phyloP scores from a whole-genome alignment of 2,797 vertebrate species.

The Mormyrops attenuatus region DNA sequence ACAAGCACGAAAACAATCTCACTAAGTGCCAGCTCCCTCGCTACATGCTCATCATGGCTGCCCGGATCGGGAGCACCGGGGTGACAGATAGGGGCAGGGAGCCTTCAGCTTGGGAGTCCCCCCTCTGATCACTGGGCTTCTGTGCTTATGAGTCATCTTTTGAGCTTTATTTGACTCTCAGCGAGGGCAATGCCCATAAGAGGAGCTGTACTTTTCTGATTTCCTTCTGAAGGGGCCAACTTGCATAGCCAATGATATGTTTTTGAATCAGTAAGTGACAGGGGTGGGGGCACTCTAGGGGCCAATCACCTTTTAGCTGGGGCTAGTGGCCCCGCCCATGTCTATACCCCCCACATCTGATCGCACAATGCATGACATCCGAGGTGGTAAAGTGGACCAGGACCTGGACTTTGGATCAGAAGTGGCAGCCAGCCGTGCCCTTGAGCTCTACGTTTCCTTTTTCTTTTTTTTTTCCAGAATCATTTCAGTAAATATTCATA shows the following conservation, averaged over 20 bases:
- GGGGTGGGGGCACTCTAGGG: background rate
- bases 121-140: background rate
- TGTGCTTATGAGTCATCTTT: background rate
- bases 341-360: background rate
- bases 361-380: background rate
- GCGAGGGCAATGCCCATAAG: background rate
- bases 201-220: background rate
- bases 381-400: background rate
- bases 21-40: background rate
- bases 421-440: background rate
- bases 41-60: background rate
- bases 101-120: background rate
- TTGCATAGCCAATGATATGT: background rate
- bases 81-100: background rate
- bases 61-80: background rate
- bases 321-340: background rate
- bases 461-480: background rate
- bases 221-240: background rate
- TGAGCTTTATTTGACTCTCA: background rate
- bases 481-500: background rate
- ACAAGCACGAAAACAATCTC: constrained; percentile 14
- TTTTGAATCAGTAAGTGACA: background rate
- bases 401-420: background rate
- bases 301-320: background rate
- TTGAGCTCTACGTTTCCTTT: background rate